These are phyloP conservation scores for Drosophila picticornis DNA, from an alignment of 2,888 invertebrate species.

Conservation along the genomic window DNA sequence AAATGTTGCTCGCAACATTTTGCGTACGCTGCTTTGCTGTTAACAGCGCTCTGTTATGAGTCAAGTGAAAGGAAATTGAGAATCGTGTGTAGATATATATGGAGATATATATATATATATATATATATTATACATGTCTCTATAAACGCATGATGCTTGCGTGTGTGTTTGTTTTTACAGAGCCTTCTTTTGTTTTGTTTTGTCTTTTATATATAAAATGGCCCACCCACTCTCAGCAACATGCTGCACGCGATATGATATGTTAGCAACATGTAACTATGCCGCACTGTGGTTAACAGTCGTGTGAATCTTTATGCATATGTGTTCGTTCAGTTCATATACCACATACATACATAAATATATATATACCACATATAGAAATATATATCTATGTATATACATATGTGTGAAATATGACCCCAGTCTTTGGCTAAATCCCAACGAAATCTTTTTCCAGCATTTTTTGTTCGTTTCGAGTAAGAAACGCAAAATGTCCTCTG, in stretches of 20 bases:
- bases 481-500: conserved; percentile 42
- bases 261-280: conserved; percentile 25
- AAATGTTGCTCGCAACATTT: conserved; percentile 37
- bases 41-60: conserved; percentile 50
- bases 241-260: conserved; percentile 34
- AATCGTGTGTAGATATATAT: not conserved
- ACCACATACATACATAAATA: conserved; percentile 1
- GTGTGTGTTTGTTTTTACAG: not conserved
- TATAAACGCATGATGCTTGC: conserved; percentile 3
- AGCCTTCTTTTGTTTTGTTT: conserved; percentile 21
- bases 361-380: not conserved
- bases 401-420: conserved; percentile 4
- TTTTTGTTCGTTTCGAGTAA: conserved; percentile 6
- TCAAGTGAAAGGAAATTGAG: conserved; percentile 35
- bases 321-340: not conserved
- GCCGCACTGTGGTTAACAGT: conserved; percentile 43
- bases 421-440: conserved; percentile 6
- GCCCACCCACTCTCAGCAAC: conserved; percentile 32
- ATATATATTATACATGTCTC: conserved; percentile 10
- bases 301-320: conserved; percentile 49
- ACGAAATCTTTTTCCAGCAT: conserved; percentile 16
- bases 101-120: not conserved
- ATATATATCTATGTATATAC: conserved; percentile 1
- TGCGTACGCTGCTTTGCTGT: conserved; percentile 6
- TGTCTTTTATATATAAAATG: not conserved